Evolutionary conservation across 2,113 vertebrate genomes (phyloP), one percentile per base, ranked within the genome.

Genomic region (Macquaria australasica): DNA sequence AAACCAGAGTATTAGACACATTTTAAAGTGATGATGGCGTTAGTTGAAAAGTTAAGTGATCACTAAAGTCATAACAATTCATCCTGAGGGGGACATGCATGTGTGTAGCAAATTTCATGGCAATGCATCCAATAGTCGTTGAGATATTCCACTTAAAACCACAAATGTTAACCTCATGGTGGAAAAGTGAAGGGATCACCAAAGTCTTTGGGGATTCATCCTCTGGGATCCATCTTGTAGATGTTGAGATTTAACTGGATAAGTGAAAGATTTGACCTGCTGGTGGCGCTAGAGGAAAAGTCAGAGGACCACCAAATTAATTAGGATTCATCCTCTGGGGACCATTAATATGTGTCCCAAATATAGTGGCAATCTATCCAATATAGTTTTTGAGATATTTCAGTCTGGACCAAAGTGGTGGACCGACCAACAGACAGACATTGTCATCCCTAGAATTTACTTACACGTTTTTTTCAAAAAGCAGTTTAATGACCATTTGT

Each of bases 371-470:
- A 31, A 31, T 23, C 7, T 31, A 10, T 58, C 11, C 51, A 58
- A 15, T 37, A 37, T 37, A 37, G 25, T 23, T 60, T 10, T 80
- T 28, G 28, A 20, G 23, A 80, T 63, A 20, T 31, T 79, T 80
- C 6, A 41, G 23, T 62, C 59, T 55, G 10, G 10, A 39, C n/a
- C 9, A 20, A 53, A 55, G 68, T 31, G 18, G 8, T 58, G 11
- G 39, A 39, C 51, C 5, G 1, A 39, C 18, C 1, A 6, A 64
- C 21, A 21, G 4, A 67, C 48, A 18, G 28, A 25, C 12, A 37
- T 31, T 45, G 28, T 16, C 23, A 41, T 28, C n/a, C 20, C 16
- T 28, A 34, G 37, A 60, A 20, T 70, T 14, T 39, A 3, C 28
- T 51, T 59, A 20, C 20, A 59, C n/a, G 31, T 50, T 50, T 31